Evolutionary conservation across 2,888 invertebrate genomes (phyloP).

Genomic region (Cantharis nigra): DNA sequence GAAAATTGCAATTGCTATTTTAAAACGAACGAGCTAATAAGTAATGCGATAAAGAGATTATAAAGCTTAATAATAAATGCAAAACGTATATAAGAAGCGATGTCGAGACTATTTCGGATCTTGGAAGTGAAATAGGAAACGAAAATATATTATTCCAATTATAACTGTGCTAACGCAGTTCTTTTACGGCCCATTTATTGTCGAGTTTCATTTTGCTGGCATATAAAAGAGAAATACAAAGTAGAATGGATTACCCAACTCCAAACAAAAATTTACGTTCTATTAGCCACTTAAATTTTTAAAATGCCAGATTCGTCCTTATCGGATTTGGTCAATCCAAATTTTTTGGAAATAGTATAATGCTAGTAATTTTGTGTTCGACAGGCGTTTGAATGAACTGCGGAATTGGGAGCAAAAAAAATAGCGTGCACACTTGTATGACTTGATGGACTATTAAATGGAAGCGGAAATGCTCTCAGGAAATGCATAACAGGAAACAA

Average conservation of each 20-base stretch:
- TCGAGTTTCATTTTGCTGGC: constrained; percentile 3
- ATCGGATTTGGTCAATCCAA: background rate
- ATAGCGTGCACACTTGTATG: background rate
- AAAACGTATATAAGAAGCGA: background rate
- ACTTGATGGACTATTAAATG: constrained; percentile 4
- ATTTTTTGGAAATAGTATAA: too few relatives aligned
- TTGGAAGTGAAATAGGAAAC: background rate
- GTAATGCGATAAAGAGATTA: background rate
- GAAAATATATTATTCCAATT: constrained; percentile 8
- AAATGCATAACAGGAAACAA: constrained; percentile 20
- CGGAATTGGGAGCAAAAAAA: background rate
- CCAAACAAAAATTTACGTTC: background rate
- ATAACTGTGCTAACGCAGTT: constrained; percentile 8
- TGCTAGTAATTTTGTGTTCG: too few relatives aligned
- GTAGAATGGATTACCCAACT: background rate
- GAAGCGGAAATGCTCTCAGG: constrained; percentile 14
- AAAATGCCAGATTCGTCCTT: background rate
- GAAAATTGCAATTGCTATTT: too few relatives aligned
- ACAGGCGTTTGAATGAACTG: background rate
- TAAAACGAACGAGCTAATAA: background rate
- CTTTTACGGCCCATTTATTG: constrained; percentile 7
- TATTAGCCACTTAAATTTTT: background rate
- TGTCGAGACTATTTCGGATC: background rate
- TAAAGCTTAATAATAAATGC: background rate
- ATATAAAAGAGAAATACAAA: constrained; percentile 2